Evolutionary conservation across 2,797 vertebrate species (phyloP).

Genomic region (Gadopsis bispinosus): DNA sequence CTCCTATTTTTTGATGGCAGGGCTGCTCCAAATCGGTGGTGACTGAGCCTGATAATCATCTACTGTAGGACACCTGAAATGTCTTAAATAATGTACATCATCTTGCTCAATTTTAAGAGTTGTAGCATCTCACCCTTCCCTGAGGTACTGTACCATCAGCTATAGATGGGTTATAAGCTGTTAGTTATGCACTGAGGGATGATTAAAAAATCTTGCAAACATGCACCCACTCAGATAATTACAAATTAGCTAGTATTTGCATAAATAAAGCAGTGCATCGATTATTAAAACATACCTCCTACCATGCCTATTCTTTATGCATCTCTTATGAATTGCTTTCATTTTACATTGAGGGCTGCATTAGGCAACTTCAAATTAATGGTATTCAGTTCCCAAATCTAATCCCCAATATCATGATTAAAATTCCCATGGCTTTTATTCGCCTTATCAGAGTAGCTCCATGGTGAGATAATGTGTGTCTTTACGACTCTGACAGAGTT

Average conservation of each 20-base stretch:
- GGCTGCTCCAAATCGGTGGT: slow-evolving; percentile 17
- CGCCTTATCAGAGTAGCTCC: slow-evolving; percentile 72
- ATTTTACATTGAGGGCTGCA: slow-evolving; percentile 65
- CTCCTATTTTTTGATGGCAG: slow-evolving; percentile 12
- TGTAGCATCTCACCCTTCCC: slow-evolving; percentile 1
- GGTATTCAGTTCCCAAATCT: slow-evolving; percentile 67
- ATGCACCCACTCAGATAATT: slow-evolving; percentile 72
- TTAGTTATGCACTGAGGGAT: slow-evolving; percentile 55
- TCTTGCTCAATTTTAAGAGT: background rate
- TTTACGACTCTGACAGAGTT: slow-evolving; percentile 62
- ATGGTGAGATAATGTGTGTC: slow-evolving; percentile 74
- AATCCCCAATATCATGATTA: slow-evolving; percentile 78
- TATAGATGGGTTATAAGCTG: slow-evolving; percentile 42
- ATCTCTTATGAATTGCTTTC: slow-evolving; percentile 68
- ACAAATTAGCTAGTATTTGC: slow-evolving; percentile 76
- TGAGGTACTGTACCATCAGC: slow-evolving; percentile 24
- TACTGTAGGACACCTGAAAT: slow-evolving; percentile 18
- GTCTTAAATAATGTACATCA: slow-evolving; percentile 12
- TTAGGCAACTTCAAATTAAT: slow-evolving; percentile 74
- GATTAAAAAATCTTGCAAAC: slow-evolving; percentile 68
- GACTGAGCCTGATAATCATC: slow-evolving; percentile 27
- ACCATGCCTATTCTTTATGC: slow-evolving; percentile 67
- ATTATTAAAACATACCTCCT: slow-evolving; percentile 77
- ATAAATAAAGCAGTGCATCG: slow-evolving; percentile 72
- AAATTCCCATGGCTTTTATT: slow-evolving; percentile 76